Percentiles rank a stretch among this genome's conserved stretches.
phyloP scores from a whole-genome alignment of 2,113 vertebrate genomes.

The Catharus minimus region DNA sequence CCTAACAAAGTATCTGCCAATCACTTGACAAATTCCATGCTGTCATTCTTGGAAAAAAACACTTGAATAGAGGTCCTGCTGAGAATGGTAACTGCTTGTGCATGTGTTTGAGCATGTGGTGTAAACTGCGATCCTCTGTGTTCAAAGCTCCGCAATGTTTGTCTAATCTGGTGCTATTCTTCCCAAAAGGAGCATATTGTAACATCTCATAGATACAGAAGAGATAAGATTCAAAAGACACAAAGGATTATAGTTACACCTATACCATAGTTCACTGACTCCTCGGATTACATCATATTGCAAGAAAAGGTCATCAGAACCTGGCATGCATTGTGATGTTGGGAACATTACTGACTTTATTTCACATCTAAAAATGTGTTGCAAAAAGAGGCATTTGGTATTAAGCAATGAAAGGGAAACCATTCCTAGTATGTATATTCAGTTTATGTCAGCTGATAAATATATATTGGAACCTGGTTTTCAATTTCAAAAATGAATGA shows the following conservation, averaged over 20 bases:
- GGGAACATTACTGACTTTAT: background rate
- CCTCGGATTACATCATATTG: background rate
- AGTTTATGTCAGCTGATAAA: background rate
- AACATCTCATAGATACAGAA: background rate
- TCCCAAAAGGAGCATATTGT: background rate
- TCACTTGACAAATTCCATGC: background rate
- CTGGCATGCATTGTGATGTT: background rate
- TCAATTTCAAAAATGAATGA: background rate
- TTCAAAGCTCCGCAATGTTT: slow-evolving; percentile 7
- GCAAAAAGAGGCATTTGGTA: background rate
- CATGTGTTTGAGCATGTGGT: background rate
- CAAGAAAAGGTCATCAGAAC: background rate
- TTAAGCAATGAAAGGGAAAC: background rate
- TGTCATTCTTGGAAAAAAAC: background rate
- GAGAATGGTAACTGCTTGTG: background rate
- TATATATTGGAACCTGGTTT: background rate
- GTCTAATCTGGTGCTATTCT: background rate
- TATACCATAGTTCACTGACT: background rate
- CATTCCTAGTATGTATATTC: background rate
- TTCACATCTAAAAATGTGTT: background rate
- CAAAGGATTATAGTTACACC: background rate
- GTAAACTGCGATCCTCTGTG: background rate
- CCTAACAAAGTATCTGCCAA: background rate
- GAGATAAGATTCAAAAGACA: slow-evolving; percentile 15
- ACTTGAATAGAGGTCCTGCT: background rate